Conservation (phyloP, 2,797 vertebrate genomes). For the Gallinago solitaria region DNA sequence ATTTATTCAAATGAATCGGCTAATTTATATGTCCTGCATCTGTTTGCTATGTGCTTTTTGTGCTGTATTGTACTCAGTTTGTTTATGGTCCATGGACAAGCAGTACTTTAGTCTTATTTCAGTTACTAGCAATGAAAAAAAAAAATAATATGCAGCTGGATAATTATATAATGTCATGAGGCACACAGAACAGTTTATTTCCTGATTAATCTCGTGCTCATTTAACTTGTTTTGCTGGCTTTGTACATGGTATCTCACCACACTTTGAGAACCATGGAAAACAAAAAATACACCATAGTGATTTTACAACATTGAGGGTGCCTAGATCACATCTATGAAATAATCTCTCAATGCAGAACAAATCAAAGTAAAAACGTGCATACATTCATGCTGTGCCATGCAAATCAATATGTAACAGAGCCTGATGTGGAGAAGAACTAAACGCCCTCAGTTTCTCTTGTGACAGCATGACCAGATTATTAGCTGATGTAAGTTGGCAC, state of each 20-base stretch:
- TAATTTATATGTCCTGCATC: neutral
- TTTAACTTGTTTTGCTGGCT: neutral
- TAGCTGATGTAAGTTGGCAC: neutral
- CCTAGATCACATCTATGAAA: neutral
- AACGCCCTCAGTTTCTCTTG: neutral
- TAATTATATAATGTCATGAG: conserved; percentile 3
- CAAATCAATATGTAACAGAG: neutral
- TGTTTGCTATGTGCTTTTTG: neutral
- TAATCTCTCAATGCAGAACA: neutral
- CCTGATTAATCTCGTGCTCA: neutral
- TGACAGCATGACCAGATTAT: neutral
- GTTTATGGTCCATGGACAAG: neutral
- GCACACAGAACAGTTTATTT: neutral
- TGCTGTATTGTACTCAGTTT: neutral
- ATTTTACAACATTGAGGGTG: neutral
- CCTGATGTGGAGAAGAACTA: neutral
- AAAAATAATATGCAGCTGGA: neutral
- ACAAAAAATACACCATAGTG: neutral
- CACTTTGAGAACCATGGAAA: neutral
- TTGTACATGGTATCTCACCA: neutral
- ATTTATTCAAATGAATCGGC: neutral
- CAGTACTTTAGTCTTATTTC: neutral
- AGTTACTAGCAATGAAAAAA: neutral
- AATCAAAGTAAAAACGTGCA: neutral
- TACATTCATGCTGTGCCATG: neutral